Percentiles rank a stretch among this genome's conserved stretches.
Evolutionary conservation across 2,113 vertebrate species (phyloP).

Genomic region (Equus przewalskii): DNA sequence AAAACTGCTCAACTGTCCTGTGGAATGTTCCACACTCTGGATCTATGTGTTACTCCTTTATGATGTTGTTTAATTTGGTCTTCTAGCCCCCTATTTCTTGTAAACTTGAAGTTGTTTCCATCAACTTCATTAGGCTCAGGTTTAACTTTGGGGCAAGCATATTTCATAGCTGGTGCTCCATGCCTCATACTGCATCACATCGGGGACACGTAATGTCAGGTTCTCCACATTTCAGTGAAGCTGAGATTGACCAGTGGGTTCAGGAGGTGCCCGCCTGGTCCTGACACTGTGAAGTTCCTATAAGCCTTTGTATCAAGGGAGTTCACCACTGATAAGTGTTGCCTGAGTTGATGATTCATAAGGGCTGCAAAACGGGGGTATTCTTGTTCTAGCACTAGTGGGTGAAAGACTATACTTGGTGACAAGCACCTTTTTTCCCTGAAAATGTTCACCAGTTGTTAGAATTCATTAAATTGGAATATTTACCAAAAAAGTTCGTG

Average conservation of each 20-base stretch:
- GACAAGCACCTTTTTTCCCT: not conserved
- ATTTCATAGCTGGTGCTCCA: not conserved
- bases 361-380: not conserved
- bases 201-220: not conserved
- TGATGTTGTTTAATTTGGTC: not conserved
- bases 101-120: conserved; percentile 1
- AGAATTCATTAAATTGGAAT: conserved; percentile 1
- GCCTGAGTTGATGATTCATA: not conserved
- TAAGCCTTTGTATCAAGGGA: not conserved
- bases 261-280: not conserved
- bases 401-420: not conserved
- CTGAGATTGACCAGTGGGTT: not conserved
- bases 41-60: not conserved
- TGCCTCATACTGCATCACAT: not conserved
- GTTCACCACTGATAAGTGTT: not conserved
- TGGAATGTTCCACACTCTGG: not conserved
- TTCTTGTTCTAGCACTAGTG: not conserved
- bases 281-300: not conserved
- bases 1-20: not conserved
- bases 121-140: not conserved
- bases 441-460: not conserved
- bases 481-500: conserved; percentile 36
- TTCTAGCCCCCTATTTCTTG: not conserved
- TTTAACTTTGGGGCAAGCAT: not conserved
- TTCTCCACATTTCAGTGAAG: not conserved